Base-by-base conservation (phyloP, 2,888 invertebrate species). In the Poecilobothrus nobilitatus region DNA sequence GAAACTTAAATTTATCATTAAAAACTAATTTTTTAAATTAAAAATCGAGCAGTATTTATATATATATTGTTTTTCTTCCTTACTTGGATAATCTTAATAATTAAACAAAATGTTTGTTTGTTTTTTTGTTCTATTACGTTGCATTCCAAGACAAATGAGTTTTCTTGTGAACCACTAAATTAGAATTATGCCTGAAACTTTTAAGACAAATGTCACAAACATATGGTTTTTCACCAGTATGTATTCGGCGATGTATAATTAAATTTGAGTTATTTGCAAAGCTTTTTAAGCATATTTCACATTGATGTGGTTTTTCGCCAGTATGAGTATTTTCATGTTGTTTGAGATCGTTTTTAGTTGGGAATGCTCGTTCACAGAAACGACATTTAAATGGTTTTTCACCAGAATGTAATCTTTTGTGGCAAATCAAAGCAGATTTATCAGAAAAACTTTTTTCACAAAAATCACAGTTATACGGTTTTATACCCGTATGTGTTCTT, bases 191-290 rank as follows among this genome's bases (percentile, higher is more conserved):
- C 5, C 65, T 37, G 33, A 65, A 65, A 33, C 33, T 33, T 20
- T 65, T 65, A 9, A 34, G 20, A 18, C 65, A 65, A 20, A 37
- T 9, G 20, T 65, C 65, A 37, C 65, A 65, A 34, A 34, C 37
- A 37, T 65, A 65, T n/a, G 34, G 33, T 10, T 65, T 65, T 65
- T 65, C 65, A 4, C 65, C 65, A 7, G 65, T 65, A 37, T 65
- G 65, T n/a, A 65, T 65, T 2, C 65, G n/a, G 5, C 33, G 20
- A 20, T 65, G 65, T 34, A 34, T 65, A 20, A 65, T 65, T 34
- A 65, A 65, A 65, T 65, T 65, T 15, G 65, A 34, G 34, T 37
- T 33, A 37, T 65, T 37, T 65, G 65, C 65, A 65, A 65, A 65
- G 18, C 33, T 34, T 65, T 65, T 65, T 3, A 34, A 33, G 34